Conservation (phyloP, 2,888 invertebrate genomes). For the Phragmatobia fuliginosa region DNA sequence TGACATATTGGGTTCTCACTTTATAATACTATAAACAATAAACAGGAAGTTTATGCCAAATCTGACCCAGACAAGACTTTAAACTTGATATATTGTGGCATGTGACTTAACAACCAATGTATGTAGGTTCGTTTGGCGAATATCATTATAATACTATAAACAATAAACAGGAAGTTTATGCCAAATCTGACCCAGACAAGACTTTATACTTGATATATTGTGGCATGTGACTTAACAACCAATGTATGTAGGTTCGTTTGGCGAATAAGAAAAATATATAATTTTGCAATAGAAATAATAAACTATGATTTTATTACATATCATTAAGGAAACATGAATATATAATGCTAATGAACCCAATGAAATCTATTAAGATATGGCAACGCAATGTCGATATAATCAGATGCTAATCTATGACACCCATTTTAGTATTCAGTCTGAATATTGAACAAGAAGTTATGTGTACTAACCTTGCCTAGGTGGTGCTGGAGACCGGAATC, state of each 20-base stretch:
- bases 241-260: background rate
- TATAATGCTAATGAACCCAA: background rate
- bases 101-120: background rate
- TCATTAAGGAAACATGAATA: background rate
- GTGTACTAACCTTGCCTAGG: slow-evolving; percentile 74
- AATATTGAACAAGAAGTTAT: background rate
- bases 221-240: background rate
- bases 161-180: background rate
- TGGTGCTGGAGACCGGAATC: slow-evolving; percentile 96
- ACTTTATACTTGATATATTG: background rate
- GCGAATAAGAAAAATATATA: too few relatives aligned
- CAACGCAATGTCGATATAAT: background rate
- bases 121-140: background rate
- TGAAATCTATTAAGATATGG: background rate
- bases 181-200: background rate
- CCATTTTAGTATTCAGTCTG: background rate
- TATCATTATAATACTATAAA: background rate
- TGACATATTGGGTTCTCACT: background rate
- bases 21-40: background rate
- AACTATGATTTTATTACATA: background rate
- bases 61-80: background rate
- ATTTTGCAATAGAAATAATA: background rate
- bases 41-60: background rate
- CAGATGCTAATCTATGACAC: background rate
- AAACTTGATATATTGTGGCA: background rate